A percentile compares a stretch with the other conserved stretches of the same genome.
Conservation (phyloP, 2,797 vertebrate species). For the Acanthurus lineatus region DNA sequence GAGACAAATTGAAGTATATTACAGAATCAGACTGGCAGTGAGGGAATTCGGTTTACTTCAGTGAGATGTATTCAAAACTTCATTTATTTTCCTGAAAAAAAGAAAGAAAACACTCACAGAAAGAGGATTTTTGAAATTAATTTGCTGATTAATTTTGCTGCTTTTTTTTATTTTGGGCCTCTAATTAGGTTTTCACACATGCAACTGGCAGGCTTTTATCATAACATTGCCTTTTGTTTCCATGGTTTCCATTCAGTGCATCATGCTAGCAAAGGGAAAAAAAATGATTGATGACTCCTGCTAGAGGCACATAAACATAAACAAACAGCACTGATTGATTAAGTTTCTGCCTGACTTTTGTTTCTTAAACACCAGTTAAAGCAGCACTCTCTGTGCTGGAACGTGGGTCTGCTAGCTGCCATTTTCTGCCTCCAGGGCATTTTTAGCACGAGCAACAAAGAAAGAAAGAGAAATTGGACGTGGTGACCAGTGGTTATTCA, state of each 20-base stretch:
- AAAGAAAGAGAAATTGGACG: slow-evolving; percentile 78
- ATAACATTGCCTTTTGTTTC: slow-evolving; percentile 79
- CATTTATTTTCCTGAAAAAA: slow-evolving; percentile 65
- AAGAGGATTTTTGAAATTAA: slow-evolving; percentile 71
- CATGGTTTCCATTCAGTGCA: slow-evolving; percentile 67
- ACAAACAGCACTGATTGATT: slow-evolving; percentile 85
- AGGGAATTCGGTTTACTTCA: slow-evolving; percentile 48
- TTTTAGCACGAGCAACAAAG: slow-evolving; percentile 64
- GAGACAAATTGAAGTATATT: slow-evolving; percentile 31
- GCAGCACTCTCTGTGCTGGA: slow-evolving; percentile 61
- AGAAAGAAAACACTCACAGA: slow-evolving; percentile 47
- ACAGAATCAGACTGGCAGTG: slow-evolving; percentile 22
- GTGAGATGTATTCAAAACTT: slow-evolving; percentile 57
- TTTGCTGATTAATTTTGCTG: slow-evolving; percentile 75
- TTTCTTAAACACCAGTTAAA: slow-evolving; percentile 85
- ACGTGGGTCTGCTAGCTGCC: slow-evolving; percentile 59
- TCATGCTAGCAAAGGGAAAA: slow-evolving; percentile 55
- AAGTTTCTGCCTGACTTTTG: slow-evolving; percentile 81
- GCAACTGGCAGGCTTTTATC: slow-evolving; percentile 77
- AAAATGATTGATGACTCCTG: slow-evolving; percentile 82
- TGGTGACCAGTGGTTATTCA: slow-evolving; percentile 79
- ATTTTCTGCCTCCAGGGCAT: slow-evolving; percentile 67
- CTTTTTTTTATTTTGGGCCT: slow-evolving; percentile 60
- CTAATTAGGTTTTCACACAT: slow-evolving; percentile 76
- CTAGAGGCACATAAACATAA: slow-evolving; percentile 83